Evolutionary conservation across 92 coral and sea anemone species (phyloP).

Genomic region (Plumapathes pennacea): DNA sequence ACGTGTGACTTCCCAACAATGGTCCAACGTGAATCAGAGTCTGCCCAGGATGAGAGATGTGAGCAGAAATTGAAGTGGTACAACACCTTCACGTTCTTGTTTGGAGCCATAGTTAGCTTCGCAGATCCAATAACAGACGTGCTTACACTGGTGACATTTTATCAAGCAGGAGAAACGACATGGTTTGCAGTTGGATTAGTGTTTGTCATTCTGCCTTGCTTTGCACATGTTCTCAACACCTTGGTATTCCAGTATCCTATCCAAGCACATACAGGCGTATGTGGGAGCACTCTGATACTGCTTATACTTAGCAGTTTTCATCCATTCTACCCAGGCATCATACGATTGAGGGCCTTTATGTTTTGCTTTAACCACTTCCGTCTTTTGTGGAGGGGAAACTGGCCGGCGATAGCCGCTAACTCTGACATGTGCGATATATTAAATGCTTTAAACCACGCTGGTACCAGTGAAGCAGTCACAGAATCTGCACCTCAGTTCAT

Average conservation of each 20-base stretch:
- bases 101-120: slow-evolving; percentile 16
- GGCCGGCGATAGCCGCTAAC: background rate
- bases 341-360: slow-evolving; percentile 1
- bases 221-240: background rate
- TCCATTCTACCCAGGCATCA: slow-evolving; percentile 18
- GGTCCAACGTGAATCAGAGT: no score
- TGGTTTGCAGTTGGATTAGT: slow-evolving; percentile 23
- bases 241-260: background rate
- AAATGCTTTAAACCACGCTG: no score
- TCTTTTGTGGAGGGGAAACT: background rate
- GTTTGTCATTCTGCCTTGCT: slow-evolving; percentile 20
- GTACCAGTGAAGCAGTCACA: slow-evolving; percentile 24
- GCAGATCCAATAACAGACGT: slow-evolving; percentile 30
- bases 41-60: no score
- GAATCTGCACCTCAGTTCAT: slow-evolving; percentile 59
- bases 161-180: slow-evolving; percentile 17
- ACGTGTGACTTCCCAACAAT: no score
- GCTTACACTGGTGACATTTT: slow-evolving; percentile 25
- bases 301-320: slow-evolving; percentile 6
- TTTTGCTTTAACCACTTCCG: slow-evolving; percentile 5
- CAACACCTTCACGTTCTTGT: slow-evolving; percentile 2
- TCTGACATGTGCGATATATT: background rate
- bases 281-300: background rate
- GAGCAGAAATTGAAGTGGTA: slow-evolving; percentile 19
- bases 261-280: background rate